Evolutionary conservation across 2,888 invertebrate species (phyloP), one percentile per base, ranked within the genome.

Genomic region (Ormyrus pomaceus): DNA sequence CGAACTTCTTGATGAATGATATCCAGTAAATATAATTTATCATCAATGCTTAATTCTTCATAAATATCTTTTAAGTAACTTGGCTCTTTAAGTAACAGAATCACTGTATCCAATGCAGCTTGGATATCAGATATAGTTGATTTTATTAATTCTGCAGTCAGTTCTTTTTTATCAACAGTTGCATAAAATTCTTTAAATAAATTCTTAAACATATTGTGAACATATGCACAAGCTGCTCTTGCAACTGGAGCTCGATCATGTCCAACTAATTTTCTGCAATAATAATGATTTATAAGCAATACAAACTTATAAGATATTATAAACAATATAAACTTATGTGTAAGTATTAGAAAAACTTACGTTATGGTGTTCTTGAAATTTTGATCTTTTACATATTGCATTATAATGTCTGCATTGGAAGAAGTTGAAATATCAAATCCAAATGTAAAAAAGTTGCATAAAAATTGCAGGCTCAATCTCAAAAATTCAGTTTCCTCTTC

Each of bases 391-490:
- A 89, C 75, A 70, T 79, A 86, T 66, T 75, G 73, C 34, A 84
- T 84, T 53, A 84, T 65, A 51, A 79, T 71, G 50, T 84, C 72
- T 13, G 76, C 74, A 13, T 83, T 75, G 45, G 78, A 65, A 53
- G 75, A 78, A 48, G 11, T 81, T 13, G 6, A 71, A 70, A 83
- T 78, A 45, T 85, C 73, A 59, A 84, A 86, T n/a, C 86, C 86
- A 69, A 86, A 86, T 34, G 86, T 85, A 66, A 86, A 83, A 51
- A 89, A 83, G 85, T 90, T 90, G 69, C 89, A 88, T 19, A 90
- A 81, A 80, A 90, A 90, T 72, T 89, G 87, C 59, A 89, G 77
- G 64, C 85, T 83, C 62, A 88, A 76, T 78, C 87, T 87, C 34
- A 89, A 75, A 50, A 89, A 82, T 76, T 87, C 85, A 53, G 82